These are phyloP conservation scores for Aleiodes alternator DNA, from an alignment of 2,888 invertebrate species.

Conservation along the genomic window DNA sequence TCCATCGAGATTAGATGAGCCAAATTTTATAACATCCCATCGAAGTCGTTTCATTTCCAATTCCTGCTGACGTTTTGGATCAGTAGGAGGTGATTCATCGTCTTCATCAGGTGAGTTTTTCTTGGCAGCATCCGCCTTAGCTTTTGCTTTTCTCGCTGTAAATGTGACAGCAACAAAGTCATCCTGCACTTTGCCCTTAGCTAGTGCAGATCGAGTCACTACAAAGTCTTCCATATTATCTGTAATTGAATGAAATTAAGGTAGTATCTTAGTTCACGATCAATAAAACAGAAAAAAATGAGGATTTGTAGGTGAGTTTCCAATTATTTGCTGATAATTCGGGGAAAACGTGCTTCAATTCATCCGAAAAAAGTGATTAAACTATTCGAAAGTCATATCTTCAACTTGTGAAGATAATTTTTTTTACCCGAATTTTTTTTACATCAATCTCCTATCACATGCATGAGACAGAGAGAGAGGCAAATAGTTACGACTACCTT, in stretches of 20 bases:
- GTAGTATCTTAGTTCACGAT: too few relatives aligned
- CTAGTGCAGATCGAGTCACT: slow-evolving; percentile 35
- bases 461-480: too few relatives aligned
- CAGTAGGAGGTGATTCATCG: slow-evolving; percentile 21
- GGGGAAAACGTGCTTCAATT: too few relatives aligned
- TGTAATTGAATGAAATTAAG: neutral
- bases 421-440: too few relatives aligned
- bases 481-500: too few relatives aligned
- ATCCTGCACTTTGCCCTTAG: slow-evolving; percentile 46
- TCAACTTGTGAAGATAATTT: too few relatives aligned
- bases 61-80: slow-evolving; percentile 74
- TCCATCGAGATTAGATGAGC: slow-evolving; percentile 85
- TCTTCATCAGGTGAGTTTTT: neutral
- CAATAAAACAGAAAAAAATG: too few relatives aligned
- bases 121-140: slow-evolving; percentile 46
- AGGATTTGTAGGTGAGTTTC: too few relatives aligned
- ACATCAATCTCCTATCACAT: too few relatives aligned
- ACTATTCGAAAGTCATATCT: too few relatives aligned
- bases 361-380: too few relatives aligned
- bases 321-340: too few relatives aligned
- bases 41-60: slow-evolving; percentile 86
- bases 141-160: slow-evolving; percentile 53
- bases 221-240: slow-evolving; percentile 38
- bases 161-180: slow-evolving; percentile 60
- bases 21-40: slow-evolving; percentile 90